A percentile compares a stretch with the other conserved stretches of the same genome.
Evolutionary conservation across 2,113 vertebrate genomes (phyloP).

Genomic region (Clarias gariepinus): DNA sequence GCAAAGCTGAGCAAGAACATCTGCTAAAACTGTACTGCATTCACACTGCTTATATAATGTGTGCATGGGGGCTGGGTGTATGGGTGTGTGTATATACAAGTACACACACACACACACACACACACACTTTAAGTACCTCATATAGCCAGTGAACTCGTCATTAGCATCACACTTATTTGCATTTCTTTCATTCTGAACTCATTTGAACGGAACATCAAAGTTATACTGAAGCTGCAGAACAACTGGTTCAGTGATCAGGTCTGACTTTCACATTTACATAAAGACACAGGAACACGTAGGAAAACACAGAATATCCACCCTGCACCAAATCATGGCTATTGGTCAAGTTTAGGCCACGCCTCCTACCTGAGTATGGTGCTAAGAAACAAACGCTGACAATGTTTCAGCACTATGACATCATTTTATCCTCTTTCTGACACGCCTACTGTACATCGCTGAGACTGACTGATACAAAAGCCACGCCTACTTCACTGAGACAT

Average conservation of each 20-base stretch:
- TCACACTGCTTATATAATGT: slow-evolving; percentile 62
- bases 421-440: background rate
- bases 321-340: background rate
- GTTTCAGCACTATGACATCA: background rate
- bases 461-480: background rate
- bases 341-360: background rate
- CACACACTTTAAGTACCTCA: background rate
- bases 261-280: background rate
- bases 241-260: background rate
- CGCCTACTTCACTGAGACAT: background rate
- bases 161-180: slow-evolving; percentile 22
- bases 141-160: slow-evolving; percentile 11
- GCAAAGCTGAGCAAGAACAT: slow-evolving; percentile 62
- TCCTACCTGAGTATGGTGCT: background rate
- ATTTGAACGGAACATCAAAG: slow-evolving; percentile 30
- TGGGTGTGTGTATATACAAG: background rate
- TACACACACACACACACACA: slow-evolving; percentile 17
- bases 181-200: slow-evolving; percentile 15
- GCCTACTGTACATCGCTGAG: background rate
- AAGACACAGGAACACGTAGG: slow-evolving; percentile 8
- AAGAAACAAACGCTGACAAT: background rate
- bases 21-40: slow-evolving; percentile 59
- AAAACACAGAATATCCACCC: no score
- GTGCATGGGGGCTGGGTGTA: slow-evolving; percentile 1
- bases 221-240: background rate